Conservation (phyloP, 2,888 invertebrate genomes). For the Hirtodrosophila duncani region DNA sequence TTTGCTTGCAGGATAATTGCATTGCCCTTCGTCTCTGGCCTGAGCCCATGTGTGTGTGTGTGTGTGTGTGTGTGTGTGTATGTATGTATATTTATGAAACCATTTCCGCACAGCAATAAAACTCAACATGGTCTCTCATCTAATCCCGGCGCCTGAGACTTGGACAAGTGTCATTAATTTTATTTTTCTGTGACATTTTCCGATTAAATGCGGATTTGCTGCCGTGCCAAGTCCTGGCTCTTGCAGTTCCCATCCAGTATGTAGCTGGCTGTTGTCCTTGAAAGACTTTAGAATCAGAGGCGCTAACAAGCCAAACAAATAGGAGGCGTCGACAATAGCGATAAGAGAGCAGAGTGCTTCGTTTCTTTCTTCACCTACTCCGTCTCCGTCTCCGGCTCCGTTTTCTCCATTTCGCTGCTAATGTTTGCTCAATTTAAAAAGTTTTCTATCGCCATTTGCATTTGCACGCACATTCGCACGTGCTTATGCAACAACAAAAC, state of each 20-base stretch:
- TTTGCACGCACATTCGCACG: constrained; percentile 69
- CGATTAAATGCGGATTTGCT: constrained; percentile 64
- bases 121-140: constrained; percentile 57
- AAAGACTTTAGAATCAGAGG: constrained; percentile 61
- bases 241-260: constrained; percentile 44
- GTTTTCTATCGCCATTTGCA: constrained; percentile 69
- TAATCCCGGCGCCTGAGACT: constrained; percentile 57
- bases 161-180: constrained; percentile 62
- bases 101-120: constrained; percentile 63
- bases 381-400: constrained; percentile 7
- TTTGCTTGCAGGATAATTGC: constrained; percentile 62
- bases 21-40: constrained; percentile 39
- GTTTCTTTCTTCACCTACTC: background rate
- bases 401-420: constrained; percentile 54
- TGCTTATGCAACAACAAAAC: constrained; percentile 43
- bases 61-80: constrained; percentile 15
- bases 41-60: constrained; percentile 2
- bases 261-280: constrained; percentile 63
- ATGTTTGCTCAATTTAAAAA: constrained; percentile 72
- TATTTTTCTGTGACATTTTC: constrained; percentile 64
- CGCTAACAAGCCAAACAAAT: constrained; percentile 22
- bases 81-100: constrained; percentile 55
- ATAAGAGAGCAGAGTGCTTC: constrained; percentile 33
- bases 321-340: constrained; percentile 41
- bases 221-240: constrained; percentile 1